Base-by-base conservation (phyloP, 2,113 vertebrate species). In the Cebidichthys violaceus region DNA sequence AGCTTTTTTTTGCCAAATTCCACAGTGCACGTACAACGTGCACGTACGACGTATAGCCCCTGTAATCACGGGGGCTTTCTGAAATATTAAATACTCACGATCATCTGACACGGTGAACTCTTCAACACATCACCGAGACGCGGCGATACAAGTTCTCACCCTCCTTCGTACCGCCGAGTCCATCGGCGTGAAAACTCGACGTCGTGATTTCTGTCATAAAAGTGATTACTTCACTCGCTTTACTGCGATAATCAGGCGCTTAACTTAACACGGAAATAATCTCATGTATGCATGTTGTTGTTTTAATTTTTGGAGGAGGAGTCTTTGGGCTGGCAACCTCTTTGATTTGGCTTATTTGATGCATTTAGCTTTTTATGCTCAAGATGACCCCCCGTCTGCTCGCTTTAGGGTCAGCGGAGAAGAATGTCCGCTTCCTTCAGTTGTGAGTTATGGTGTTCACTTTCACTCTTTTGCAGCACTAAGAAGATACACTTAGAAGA, bases 401-500 rank as follows among this genome's bases (percentile, higher is more conserved):
- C 37, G 84, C 68, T 70, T 82, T 10, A 35, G 57, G 70, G 68
- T 74, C 74, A 77, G 55, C 73, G 73, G 73, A 65, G 66, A 80
- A 83, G 39, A 80, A 89, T n/a, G 90, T 89, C 90, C 84, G 90
- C 94, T 92, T 94, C 82, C 91, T 87, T 85, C 89, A 93, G 85
- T 92, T 85, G 90, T 87, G 92, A 89, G 88, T 90, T 89, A 94
- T 81, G 92, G 81, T 88, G 89, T 86, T 81, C 43, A 57, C 20
- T 75, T 55, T 72, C 73, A 83, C 45, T 47, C 24, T 45, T 67
- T 45, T 68, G 27, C 27, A 70, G 90, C 90, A 83, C 24, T 55
- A 77, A 70, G 83, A 67, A 87, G 73, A 85, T 88, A 94, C 67
- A 88, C 79, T 71, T 57, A 65, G 41, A 85, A 79, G 39, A 87